Conservation (phyloP, 2,113 vertebrate genomes). For the Zosterops borbonicus region DNA sequence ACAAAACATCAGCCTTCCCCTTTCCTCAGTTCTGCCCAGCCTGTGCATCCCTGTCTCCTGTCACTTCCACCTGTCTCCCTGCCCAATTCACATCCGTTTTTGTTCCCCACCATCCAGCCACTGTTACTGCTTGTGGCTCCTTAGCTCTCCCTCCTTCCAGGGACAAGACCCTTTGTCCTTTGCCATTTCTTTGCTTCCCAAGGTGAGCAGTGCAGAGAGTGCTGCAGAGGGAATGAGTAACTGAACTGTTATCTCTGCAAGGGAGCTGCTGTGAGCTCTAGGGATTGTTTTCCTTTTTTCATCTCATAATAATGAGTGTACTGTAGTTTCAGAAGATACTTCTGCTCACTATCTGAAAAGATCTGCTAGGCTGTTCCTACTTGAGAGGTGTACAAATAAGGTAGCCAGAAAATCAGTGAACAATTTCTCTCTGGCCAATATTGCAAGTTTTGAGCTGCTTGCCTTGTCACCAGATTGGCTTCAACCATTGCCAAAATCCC, state of each 20-base stretch:
- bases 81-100: background rate
- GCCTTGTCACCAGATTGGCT: background rate
- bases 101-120: background rate
- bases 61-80: accelerated
- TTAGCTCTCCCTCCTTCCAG: background rate
- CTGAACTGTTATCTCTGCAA: background rate
- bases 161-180: background rate
- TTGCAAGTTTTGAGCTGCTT: background rate
- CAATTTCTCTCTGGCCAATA: background rate
- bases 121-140: background rate
- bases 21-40: background rate
- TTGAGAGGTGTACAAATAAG: background rate
- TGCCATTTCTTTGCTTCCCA: background rate
- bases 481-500: background rate
- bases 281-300: background rate
- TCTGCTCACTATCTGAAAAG: background rate
- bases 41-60: background rate
- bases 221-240: background rate
- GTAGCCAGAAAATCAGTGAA: background rate
- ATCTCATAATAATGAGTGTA: background rate
- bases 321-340: background rate
- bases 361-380: background rate
- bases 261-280: background rate
- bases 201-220: background rate
- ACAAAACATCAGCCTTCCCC: background rate